A percentile compares a stretch with the other conserved stretches of the same genome.
Evolutionary conservation across 2,797 vertebrate species (phyloP).

Genomic region (Sebastes reedi): DNA sequence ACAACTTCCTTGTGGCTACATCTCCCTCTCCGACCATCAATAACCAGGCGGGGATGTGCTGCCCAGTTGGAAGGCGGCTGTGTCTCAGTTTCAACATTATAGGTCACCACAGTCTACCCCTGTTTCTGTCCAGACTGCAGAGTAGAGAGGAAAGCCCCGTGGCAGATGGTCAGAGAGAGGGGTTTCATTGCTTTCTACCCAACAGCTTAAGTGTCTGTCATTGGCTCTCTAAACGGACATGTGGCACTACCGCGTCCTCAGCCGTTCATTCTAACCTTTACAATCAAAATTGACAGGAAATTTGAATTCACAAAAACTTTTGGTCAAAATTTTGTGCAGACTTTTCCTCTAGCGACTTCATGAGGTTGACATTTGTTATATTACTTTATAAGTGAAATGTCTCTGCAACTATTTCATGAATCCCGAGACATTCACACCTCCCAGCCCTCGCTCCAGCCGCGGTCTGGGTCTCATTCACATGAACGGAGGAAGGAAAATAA

Average conservation of each 20-base stretch:
- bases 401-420: neutral
- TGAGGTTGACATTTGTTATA: neutral
- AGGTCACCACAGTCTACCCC: conserved; percentile 37
- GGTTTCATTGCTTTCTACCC: conserved; percentile 47
- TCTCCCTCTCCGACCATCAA: conserved; percentile 39
- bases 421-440: neutral
- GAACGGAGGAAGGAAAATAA: no score
- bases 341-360: neutral
- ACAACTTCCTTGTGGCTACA: conserved; percentile 11
- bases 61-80: conserved; percentile 21
- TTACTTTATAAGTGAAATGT: neutral
- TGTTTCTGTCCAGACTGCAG: conserved; percentile 47
- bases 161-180: conserved; percentile 63
- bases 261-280: neutral
- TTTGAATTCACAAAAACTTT: neutral
- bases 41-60: conserved; percentile 22
- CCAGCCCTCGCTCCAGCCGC: neutral
- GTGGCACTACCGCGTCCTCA: conserved; percentile 21
- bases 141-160: conserved; percentile 38
- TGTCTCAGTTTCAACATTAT: conserved; percentile 41
- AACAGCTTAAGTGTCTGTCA: conserved; percentile 41
- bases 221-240: conserved; percentile 26
- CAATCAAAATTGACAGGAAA: neutral
- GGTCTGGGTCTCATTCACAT: no score
- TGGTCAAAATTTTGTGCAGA: neutral